Evolutionary conservation across 2,113 vertebrate species (phyloP).

Genomic region (Hucho hucho): DNA sequence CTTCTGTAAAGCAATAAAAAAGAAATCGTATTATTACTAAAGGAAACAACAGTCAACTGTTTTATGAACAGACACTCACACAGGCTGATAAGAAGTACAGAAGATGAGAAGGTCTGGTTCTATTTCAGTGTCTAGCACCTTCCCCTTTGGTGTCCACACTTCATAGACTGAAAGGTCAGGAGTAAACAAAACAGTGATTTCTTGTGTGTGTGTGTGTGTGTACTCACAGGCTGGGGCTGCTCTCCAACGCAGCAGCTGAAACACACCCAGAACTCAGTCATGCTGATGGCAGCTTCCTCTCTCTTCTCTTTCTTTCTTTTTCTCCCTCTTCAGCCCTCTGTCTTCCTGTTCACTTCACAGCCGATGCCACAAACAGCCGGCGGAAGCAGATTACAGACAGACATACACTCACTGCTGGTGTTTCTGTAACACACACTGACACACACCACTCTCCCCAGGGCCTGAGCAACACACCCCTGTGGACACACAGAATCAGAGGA

Average conservation of each 20-base stretch:
- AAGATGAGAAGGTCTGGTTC: background rate
- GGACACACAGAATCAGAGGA: background rate
- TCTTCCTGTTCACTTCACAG: conserved; percentile 66
- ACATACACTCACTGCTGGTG: conserved; percentile 26
- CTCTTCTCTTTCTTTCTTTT: conserved; percentile 53
- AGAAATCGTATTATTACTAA: background rate
- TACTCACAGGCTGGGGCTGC: conserved; percentile 86
- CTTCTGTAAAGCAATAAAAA: conserved; percentile 67
- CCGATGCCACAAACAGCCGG: conserved; percentile 52
- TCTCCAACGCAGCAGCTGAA: conserved; percentile 84
- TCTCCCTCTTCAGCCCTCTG: conserved; percentile 33
- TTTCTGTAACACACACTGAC: conserved; percentile 32
- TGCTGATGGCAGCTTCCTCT: conserved; percentile 69
- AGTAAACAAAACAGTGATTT: background rate
- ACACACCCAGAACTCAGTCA: conserved; percentile 87
- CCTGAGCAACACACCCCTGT: conserved; percentile 41
- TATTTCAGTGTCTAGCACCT: background rate
- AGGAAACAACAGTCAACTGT: background rate
- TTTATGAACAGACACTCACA: background rate
- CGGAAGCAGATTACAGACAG: conserved; percentile 57
- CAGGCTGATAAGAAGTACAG: no score
- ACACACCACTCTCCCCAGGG: conserved; percentile 29
- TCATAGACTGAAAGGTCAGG: background rate
- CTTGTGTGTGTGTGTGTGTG: background rate
- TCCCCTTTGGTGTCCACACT: background rate